Evolutionary conservation across 2,888 invertebrate species (phyloP), one percentile per base, ranked within the genome.

Genomic region (Venusia cambrica): DNA sequence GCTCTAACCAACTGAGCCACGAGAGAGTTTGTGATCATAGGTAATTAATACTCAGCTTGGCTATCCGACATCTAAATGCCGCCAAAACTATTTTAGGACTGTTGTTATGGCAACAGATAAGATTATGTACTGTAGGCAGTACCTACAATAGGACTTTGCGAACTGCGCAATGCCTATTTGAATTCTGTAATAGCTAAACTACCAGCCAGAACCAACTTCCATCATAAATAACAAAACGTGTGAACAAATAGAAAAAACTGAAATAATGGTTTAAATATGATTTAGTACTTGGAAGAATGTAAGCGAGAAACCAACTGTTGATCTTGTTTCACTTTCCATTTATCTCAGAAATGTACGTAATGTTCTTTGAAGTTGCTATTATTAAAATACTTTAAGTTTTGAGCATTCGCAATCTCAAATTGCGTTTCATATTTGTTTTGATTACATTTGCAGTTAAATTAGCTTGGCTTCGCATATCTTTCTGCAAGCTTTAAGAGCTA

Each of bases 141-240:
- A n/a, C n/a, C n/a, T n/a, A n/a, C n/a, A n/a, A n/a, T n/a, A n/a
- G n/a, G n/a, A n/a, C n/a, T n/a, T n/a, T n/a, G n/a, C n/a, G n/a
- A n/a, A n/a, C n/a, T n/a, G n/a, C n/a, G n/a, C n/a, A n/a, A n/a
- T n/a, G n/a, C n/a, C n/a, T n/a, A n/a, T n/a, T n/a, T n/a, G n/a
- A n/a, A n/a, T n/a, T 3, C 6, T 11, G 13, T 34, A 19, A 34
- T 33, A n/a, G n/a, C n/a, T n/a, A n/a, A n/a, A n/a, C n/a, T n/a
- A 21, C 13, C 9, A 32, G 18, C 15, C 25, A 27, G 21, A 43
- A 44, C 36, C 37, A 61, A 67, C 54, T 66, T 57, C 31, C 46
- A 48, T 47, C 55, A 62, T 66, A 72, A 68, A 68, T 69, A 57
- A 53, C 54, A 51, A 55, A 53, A 54, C 54, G 38, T 42, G 50